Conservation (phyloP, 2,113 vertebrate genomes). For the Sebastes schlegelii region DNA sequence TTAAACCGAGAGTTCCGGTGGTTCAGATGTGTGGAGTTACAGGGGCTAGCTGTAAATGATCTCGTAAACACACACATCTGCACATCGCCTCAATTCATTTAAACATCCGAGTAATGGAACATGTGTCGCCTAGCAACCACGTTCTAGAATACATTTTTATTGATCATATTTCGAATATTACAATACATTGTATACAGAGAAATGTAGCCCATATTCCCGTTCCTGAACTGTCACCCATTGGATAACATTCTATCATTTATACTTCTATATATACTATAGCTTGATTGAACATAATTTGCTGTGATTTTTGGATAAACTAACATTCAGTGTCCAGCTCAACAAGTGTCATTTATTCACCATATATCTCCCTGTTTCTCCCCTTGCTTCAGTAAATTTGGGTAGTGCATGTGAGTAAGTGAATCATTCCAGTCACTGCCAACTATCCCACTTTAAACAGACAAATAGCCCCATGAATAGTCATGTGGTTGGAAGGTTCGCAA, state of each 20-base stretch:
- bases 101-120: neutral
- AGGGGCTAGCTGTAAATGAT: slow-evolving; percentile 22
- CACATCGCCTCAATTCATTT: too few species aligned
- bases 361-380: slow-evolving; percentile 19
- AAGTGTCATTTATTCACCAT: slow-evolving; percentile 39
- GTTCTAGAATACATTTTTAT: too few species aligned
- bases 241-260: too few species aligned
- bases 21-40: slow-evolving; percentile 33
- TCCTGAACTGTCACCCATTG: too few species aligned
- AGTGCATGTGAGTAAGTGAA: slow-evolving; percentile 7
- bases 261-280: too few species aligned
- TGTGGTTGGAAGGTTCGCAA: neutral
- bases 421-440: slow-evolving; percentile 6
- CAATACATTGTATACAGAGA: too few species aligned
- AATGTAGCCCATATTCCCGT: too few species aligned
- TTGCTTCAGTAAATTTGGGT: neutral
- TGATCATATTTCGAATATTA: too few species aligned
- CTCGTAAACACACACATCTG: slow-evolving; percentile 7
- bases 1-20: slow-evolving; percentile 49
- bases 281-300: neutral
- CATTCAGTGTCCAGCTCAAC: slow-evolving; percentile 9
- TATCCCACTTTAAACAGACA: neutral
- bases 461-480: neutral
- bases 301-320: neutral
- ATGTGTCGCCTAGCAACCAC: too few species aligned